A percentile compares a stretch with the other conserved stretches of the same genome.
Evolutionary conservation across 2,888 invertebrate genomes (phyloP).

Genomic region (Rhamphomyia laevipes): DNA sequence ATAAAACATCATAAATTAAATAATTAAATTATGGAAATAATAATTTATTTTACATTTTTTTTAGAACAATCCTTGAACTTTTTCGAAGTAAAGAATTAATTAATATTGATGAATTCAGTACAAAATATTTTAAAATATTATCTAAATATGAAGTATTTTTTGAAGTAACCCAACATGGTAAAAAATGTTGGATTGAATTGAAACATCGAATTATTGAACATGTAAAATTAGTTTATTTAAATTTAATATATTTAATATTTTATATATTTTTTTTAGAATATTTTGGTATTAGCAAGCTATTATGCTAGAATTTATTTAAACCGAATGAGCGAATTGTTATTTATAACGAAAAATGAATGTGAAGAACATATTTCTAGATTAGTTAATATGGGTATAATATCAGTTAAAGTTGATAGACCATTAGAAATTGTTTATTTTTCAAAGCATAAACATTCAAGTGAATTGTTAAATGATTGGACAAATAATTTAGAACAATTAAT

Average conservation of each 20-base stretch:
- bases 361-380: slow-evolving; percentile 85
- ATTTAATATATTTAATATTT: neutral
- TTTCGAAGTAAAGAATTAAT: slow-evolving; percentile 89
- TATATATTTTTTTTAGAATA: slow-evolving; percentile 30
- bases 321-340: slow-evolving; percentile 81
- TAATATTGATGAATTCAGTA: slow-evolving; percentile 73
- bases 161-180: slow-evolving; percentile 58
- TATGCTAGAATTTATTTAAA: slow-evolving; percentile 76
- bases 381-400: slow-evolving; percentile 73
- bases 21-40: too few species aligned
- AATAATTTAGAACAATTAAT: slow-evolving; percentile 70
- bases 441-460: slow-evolving; percentile 70
- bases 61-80: slow-evolving; percentile 50
- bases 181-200: slow-evolving; percentile 78
- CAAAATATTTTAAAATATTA: slow-evolving; percentile 65
- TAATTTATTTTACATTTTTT: too few species aligned
- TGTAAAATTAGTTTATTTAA: slow-evolving; percentile 35
- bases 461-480: slow-evolving; percentile 84
- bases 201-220: slow-evolving; percentile 91
- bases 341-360: slow-evolving; percentile 69
- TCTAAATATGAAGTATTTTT: slow-evolving; percentile 64
- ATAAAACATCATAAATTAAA: too few species aligned
- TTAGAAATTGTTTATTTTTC: slow-evolving; percentile 80
- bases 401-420: slow-evolving; percentile 85
- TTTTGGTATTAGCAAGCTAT: slow-evolving; percentile 93